Evolutionary conservation across 2,888 invertebrate genomes (phyloP).

Genomic region (Zhengitettix transpicula): DNA sequence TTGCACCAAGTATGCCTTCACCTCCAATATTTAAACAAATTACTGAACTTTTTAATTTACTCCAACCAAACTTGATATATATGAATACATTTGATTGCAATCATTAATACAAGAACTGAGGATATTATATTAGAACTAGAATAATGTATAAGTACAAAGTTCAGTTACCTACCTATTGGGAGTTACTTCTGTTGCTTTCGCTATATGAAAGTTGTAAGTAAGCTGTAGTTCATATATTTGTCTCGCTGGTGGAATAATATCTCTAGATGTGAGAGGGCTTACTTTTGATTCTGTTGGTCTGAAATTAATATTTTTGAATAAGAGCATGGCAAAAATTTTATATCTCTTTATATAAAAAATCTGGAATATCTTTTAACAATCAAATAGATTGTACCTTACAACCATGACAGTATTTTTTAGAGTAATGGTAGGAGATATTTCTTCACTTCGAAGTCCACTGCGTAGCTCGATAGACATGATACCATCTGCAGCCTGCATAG

Average conservation of each 20-base stretch:
- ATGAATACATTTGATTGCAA: no score
- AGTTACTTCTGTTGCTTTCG: slow-evolving; percentile 67
- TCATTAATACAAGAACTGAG: no score
- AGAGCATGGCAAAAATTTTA: background rate
- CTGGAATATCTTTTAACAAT: background rate
- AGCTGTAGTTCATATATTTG: slow-evolving; percentile 84
- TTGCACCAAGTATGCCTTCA: no score
- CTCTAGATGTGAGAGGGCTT: slow-evolving; percentile 57
- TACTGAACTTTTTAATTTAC: no score
- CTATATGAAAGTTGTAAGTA: slow-evolving; percentile 69
- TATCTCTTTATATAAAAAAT: background rate
- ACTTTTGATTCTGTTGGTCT: slow-evolving; percentile 74
- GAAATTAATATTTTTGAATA: slow-evolving; percentile 18
- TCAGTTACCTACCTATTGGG: slow-evolving; percentile 36
- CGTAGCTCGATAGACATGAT: slow-evolving; percentile 53
- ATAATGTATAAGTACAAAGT: background rate
- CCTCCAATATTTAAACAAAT: no score
- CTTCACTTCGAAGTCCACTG: slow-evolving; percentile 54
- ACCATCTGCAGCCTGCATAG: slow-evolving; percentile 60
- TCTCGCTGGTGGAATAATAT: slow-evolving; percentile 69
- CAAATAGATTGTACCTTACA: slow-evolving; percentile 32
- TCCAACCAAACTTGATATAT: no score
- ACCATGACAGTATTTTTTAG: slow-evolving; percentile 61
- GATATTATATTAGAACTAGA: no score
- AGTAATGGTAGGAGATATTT: slow-evolving; percentile 54